phyloP scores from a whole-genome alignment of 2,797 vertebrate species.

The Staurois parvus region DNA sequence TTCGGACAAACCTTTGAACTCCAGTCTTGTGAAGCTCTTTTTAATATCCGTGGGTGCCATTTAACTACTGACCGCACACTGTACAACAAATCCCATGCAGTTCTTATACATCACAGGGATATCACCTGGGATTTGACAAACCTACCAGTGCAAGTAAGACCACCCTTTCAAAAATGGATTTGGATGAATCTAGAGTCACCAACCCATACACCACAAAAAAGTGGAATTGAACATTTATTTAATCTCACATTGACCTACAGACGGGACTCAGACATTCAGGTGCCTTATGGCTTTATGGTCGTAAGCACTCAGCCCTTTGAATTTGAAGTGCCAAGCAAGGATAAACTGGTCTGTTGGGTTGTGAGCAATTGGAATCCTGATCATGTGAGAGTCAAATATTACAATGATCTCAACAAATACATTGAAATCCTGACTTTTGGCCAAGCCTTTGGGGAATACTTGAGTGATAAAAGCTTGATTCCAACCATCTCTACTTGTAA shows the following conservation, averaged over 20 bases:
- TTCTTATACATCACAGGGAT: constrained; percentile 94
- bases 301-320: constrained; percentile 84
- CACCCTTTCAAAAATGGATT: constrained; percentile 96
- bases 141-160: constrained; percentile 88
- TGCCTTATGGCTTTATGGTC: constrained; percentile 95
- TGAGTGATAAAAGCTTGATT: constrained; percentile 91
- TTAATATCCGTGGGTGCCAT: constrained; percentile 92
- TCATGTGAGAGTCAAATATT: constrained; percentile 94
- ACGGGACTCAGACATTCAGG: constrained; percentile 94
- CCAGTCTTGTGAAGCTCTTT: constrained; percentile 88
- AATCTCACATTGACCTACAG: constrained; percentile 97
- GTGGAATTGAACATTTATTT: constrained; percentile 92
- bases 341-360: constrained; percentile 96
- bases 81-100: constrained; percentile 92
- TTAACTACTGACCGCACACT: constrained; percentile 91
- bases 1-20: constrained; percentile 94
- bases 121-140: constrained; percentile 93
- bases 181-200: constrained; percentile 99
- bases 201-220: constrained; percentile 91
- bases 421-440: constrained; percentile 94
- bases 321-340: constrained; percentile 91
- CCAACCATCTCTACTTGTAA: constrained; percentile 95
- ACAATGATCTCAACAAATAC: constrained; percentile 95
- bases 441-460: constrained; percentile 93
- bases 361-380: constrained; percentile 98